Conservation (phyloP, 2,113 vertebrate genomes). For the human (Homo sapiens) region DNA sequence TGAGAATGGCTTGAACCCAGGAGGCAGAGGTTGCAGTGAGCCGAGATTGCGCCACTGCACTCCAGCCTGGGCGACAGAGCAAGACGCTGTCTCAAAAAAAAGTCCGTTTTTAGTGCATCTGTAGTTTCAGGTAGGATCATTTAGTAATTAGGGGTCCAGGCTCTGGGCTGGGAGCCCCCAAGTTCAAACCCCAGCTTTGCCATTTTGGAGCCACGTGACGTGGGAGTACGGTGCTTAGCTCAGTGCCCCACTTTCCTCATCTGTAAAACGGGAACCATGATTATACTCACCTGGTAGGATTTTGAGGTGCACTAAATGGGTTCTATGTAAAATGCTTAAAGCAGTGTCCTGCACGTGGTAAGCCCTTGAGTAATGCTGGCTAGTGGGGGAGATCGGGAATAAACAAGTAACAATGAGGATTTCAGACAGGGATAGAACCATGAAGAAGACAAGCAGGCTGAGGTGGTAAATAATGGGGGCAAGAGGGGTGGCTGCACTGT, state of each 20-base stretch:
- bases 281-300: fast-evolving
- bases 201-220: background rate
- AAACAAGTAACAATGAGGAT: background rate
- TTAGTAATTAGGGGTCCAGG: background rate
- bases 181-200: background rate
- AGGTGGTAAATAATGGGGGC: too few species aligned
- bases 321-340: background rate
- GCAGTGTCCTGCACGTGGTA: background rate
- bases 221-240: background rate
- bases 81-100: background rate
- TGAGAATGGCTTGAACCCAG: background rate
- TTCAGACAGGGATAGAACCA: background rate
- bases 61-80: background rate
- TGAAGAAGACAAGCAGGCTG: background rate
- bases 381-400: background rate
- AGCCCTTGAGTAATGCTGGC: background rate
- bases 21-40: background rate
- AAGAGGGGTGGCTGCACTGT: too few species aligned
- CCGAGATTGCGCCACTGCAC: background rate
- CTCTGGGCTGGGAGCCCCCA: background rate
- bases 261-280: background rate
- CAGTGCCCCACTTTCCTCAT: background rate
- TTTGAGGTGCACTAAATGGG: too few species aligned
- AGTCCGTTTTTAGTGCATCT: background rate
- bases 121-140: background rate